These are phyloP conservation scores for Harpagifer antarcticus DNA, from an alignment of 2,797 vertebrate genomes.

Conservation along the genomic window DNA sequence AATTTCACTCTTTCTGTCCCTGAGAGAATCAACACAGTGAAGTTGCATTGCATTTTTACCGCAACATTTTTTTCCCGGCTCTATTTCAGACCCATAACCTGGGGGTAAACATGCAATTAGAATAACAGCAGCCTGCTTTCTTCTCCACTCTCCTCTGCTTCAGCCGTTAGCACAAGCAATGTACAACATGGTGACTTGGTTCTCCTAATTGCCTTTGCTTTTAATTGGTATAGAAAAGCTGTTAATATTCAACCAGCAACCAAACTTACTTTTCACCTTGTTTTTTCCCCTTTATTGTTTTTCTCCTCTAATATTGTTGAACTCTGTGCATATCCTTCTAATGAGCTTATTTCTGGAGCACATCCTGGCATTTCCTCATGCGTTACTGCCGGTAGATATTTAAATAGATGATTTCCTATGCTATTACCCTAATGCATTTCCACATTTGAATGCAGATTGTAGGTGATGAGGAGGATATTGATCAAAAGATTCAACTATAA, in stretches of 20 bases:
- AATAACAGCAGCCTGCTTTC: constrained; percentile 79
- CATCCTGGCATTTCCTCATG: constrained; percentile 2
- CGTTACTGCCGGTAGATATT: constrained; percentile 43
- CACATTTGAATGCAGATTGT: constrained; percentile 47
- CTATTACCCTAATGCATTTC: constrained; percentile 47
- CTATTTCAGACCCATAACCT: constrained; percentile 84
- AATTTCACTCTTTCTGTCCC: constrained; percentile 81
- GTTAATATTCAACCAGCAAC: constrained; percentile 66
- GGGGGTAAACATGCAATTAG: constrained; percentile 86
- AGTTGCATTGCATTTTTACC: constrained; percentile 80
- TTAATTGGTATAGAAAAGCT: constrained; percentile 77
- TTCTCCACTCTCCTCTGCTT: constrained; percentile 67
- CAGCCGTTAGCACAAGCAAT: constrained; percentile 71
- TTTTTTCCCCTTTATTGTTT: constrained; percentile 38
- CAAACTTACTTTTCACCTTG: constrained; percentile 61
- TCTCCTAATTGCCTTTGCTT: constrained; percentile 77
- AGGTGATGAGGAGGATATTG: constrained; percentile 47
- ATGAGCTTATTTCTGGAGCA: constrained; percentile 67
- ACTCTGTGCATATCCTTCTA: constrained; percentile 32
- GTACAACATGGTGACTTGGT: constrained; percentile 71
- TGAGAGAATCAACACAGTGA: constrained; percentile 79
- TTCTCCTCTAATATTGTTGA: constrained; percentile 46
- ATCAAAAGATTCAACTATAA: constrained; percentile 51
- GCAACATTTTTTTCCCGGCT: constrained; percentile 76
- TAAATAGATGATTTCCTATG: constrained; percentile 47